Percentiles rank a stretch among this genome's conserved stretches.
phyloP scores from a whole-genome alignment of 2,797 vertebrate genomes.

The Acridotheres tristis region DNA sequence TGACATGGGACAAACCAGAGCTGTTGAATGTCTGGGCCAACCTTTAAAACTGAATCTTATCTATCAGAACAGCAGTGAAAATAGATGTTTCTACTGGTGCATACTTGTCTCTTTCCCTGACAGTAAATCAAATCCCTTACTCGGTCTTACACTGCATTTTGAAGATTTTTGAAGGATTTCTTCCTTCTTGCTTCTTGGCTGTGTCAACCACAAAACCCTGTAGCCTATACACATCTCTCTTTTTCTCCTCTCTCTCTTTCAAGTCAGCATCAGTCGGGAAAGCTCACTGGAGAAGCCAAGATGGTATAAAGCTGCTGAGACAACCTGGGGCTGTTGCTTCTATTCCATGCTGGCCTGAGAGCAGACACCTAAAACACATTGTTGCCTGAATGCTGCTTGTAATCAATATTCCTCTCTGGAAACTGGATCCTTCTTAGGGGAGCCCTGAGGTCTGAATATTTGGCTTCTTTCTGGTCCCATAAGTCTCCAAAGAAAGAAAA shows the following conservation, averaged over 20 bases:
- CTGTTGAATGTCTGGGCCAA: neutral
- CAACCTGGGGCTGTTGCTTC: neutral
- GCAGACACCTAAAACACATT: neutral
- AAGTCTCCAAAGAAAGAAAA: neutral
- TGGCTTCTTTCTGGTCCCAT: neutral
- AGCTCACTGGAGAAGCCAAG: neutral
- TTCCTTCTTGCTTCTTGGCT: conserved; percentile 8
- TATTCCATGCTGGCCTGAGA: neutral
- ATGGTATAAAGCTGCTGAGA: neutral
- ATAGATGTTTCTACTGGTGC: neutral
- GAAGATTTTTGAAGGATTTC: conserved; percentile 4
- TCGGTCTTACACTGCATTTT: neutral
- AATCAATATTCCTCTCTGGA: neutral
- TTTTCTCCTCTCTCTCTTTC: neutral
- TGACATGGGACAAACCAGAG: neutral
- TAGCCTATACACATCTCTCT: neutral
- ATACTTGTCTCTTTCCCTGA: neutral
- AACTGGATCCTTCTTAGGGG: neutral
- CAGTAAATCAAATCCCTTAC: neutral
- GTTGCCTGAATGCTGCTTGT: neutral
- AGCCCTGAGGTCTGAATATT: neutral
- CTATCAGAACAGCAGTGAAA: neutral
- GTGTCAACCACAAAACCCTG: neutral
- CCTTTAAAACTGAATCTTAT: neutral
- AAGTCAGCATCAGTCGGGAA: neutral